phyloP scores from a whole-genome alignment of 2,113 vertebrate genomes.

The Corynorhinus townsendii region DNA sequence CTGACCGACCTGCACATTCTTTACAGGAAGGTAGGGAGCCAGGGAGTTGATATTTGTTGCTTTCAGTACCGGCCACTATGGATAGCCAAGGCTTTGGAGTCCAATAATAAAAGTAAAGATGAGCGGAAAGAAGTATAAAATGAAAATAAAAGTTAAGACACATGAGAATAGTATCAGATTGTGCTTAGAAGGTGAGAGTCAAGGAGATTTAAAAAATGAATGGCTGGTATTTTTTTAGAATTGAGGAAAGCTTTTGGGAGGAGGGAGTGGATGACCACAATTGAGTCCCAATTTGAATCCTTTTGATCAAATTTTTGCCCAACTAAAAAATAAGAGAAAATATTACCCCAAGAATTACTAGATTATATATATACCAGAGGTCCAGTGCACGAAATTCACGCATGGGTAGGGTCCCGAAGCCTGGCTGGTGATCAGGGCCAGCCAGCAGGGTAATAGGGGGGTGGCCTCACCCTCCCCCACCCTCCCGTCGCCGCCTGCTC shows the following conservation, averaged over 20 bases:
- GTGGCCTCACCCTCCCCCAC: no score
- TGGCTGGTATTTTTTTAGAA: not conserved
- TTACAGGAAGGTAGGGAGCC: not conserved
- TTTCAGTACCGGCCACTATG: not conserved
- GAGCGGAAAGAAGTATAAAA: not conserved
- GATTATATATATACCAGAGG: not conserved
- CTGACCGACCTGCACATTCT: not conserved
- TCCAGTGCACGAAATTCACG: no score
- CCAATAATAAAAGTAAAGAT: not conserved
- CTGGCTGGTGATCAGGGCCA: no score
- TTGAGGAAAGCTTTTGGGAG: not conserved
- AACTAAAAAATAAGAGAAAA: not conserved
- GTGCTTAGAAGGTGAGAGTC: not conserved
- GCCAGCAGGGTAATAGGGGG: no score
- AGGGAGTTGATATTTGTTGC: not conserved
- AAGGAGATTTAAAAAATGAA: not conserved
- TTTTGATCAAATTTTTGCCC: not conserved
- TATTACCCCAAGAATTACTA: not conserved
- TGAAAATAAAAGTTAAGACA: not conserved
- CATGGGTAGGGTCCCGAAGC: no score
- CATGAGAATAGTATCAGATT: not conserved
- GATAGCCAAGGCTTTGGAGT: not conserved
- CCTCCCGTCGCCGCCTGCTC: no score
- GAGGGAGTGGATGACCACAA: not conserved
- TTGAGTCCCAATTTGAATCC: not conserved